A percentile compares a stretch with the other conserved stretches of the same genome.
Conservation (phyloP, 2,888 invertebrate genomes). For the Athalia cordata region DNA sequence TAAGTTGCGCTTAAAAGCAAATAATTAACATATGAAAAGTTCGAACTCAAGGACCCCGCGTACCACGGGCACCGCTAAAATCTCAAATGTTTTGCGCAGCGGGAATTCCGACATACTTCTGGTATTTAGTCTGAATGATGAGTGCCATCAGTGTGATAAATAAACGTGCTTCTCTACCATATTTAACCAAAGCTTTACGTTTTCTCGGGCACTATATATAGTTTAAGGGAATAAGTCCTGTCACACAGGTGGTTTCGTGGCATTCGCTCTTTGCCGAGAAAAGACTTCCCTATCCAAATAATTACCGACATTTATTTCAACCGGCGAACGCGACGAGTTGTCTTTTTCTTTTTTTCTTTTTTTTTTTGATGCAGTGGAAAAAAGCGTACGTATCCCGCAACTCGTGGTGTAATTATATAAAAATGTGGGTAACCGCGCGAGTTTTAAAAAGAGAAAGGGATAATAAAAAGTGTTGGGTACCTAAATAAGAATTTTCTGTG, state of each 20-base stretch:
- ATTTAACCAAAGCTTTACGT: conserved; percentile 53
- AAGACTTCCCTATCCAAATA: conserved; percentile 54
- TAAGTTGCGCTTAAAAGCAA: background rate
- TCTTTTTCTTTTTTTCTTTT: background rate
- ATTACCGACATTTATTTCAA: conserved; percentile 56
- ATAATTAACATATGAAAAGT: conserved; percentile 53
- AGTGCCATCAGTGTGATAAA: conserved; percentile 63
- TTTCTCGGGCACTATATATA: conserved; percentile 50
- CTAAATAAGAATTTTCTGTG: background rate
- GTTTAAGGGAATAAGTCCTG: conserved; percentile 53
- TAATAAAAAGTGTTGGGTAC: too few species aligned
- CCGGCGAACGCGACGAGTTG: background rate
- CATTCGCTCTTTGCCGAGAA: conserved; percentile 46
- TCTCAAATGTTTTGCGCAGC: conserved; percentile 43
- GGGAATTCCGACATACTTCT: conserved; percentile 56
- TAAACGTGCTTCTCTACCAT: conserved; percentile 61
- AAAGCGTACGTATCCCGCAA: too few species aligned
- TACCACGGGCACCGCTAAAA: background rate
- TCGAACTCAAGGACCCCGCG: background rate
- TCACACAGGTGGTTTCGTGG: conserved; percentile 54
- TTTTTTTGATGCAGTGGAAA: too few species aligned
- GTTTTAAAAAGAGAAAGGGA: too few species aligned
- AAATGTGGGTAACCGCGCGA: too few species aligned
- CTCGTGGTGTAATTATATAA: background rate
- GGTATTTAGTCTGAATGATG: conserved; percentile 65